Evolutionary conservation across 2,888 invertebrate species (phyloP).

Genomic region (Cataglyphis rosenhaueri): DNA sequence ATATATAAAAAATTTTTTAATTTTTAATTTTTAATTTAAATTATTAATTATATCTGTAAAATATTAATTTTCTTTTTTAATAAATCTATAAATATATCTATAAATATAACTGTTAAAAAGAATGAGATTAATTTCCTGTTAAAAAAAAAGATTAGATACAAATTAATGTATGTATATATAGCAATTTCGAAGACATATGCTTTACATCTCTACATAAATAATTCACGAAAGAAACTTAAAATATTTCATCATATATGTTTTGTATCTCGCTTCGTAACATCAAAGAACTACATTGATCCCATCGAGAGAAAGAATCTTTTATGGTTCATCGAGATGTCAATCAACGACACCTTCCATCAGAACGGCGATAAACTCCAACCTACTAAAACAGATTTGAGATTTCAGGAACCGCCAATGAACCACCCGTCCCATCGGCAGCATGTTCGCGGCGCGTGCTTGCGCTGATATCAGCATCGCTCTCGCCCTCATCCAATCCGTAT

Average conservation of each 20-base stretch:
- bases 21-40: too few relatives aligned
- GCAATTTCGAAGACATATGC: neutral
- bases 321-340: neutral
- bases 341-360: constrained; percentile 19
- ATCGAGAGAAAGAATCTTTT: neutral
- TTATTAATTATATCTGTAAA: neutral
- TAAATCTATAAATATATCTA: neutral
- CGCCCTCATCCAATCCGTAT: constrained; percentile 79
- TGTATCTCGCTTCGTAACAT: constrained; percentile 1
- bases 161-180: neutral
- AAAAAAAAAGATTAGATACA: neutral
- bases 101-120: neutral
- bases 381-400: constrained; percentile 14
- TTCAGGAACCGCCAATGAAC: constrained; percentile 30
- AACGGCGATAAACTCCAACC: neutral
- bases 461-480: constrained; percentile 77
- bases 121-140: neutral
- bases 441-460: constrained; percentile 81
- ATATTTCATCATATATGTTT: constrained; percentile 4
- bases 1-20: neutral
- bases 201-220: neutral
- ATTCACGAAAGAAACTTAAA: constrained; percentile 16
- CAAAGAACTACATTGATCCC: neutral
- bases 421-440: constrained; percentile 63
- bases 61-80: neutral